A percentile compares a stretch with the other conserved stretches of the same genome.
Evolutionary conservation across 2,888 invertebrate genomes (phyloP).

Genomic region (Fissipunctia ypsillon): DNA sequence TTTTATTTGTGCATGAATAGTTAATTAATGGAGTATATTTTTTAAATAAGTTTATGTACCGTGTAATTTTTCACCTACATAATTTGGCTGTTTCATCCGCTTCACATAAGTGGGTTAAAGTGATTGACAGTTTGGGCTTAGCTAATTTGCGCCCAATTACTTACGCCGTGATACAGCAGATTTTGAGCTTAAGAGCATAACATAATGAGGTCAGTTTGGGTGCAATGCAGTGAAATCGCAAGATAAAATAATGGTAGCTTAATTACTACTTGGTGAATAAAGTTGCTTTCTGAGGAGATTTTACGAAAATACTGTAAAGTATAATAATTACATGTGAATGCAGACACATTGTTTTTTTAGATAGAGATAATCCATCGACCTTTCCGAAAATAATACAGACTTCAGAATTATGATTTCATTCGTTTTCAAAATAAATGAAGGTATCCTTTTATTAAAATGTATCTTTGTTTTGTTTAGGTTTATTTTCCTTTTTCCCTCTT

Average conservation of each 20-base stretch:
- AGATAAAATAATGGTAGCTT: constrained; percentile 55
- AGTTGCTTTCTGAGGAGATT: constrained; percentile 4
- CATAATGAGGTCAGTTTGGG: constrained; percentile 68
- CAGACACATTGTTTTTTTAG: neutral
- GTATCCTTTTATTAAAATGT: neutral
- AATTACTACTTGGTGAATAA: constrained; percentile 36
- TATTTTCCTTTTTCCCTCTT: neutral
- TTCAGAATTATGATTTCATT: neutral
- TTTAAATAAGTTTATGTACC: neutral
- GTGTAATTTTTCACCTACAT: constrained; percentile 1
- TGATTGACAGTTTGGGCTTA: constrained; percentile 80
- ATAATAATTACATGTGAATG: neutral
- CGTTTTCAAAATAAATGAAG: neutral
- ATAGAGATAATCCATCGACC: neutral
- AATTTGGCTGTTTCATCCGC: constrained; percentile 32
- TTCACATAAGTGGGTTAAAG: constrained; percentile 59
- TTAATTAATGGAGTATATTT: neutral
- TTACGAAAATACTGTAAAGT: neutral
- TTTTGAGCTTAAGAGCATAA: constrained; percentile 67
- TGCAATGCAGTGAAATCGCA: constrained; percentile 66
- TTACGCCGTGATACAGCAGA: constrained; percentile 79
- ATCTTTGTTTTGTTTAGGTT: neutral
- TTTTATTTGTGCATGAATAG: neutral
- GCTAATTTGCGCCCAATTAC: constrained; percentile 84
- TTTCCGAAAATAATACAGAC: neutral